phyloP scores from a whole-genome alignment of 2,113 vertebrate species.

The Sprattus sprattus region DNA sequence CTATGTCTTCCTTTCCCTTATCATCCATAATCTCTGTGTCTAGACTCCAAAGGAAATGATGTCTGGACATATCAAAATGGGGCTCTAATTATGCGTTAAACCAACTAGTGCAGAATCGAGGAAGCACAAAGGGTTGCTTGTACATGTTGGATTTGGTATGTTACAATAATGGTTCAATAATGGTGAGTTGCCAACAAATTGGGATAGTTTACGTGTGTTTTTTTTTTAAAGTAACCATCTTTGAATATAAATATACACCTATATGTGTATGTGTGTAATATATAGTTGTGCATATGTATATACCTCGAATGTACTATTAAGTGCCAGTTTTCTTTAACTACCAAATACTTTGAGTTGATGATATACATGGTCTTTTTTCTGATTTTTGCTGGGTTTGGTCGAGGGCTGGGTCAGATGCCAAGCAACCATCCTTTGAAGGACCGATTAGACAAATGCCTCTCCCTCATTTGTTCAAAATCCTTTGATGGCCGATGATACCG shows the following conservation, averaged over 20 bases:
- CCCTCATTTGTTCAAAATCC: conserved; percentile 15
- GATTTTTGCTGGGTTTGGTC: not conserved
- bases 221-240: not conserved
- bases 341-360: conserved; percentile 12
- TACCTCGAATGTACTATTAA: too few species aligned
- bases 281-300: too few species aligned
- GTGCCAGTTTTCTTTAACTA: not conserved
- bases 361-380: conserved; percentile 13
- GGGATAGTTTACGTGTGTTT: not conserved
- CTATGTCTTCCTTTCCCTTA: not conserved
- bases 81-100: not conserved
- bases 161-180: not conserved
- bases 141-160: too few species aligned
- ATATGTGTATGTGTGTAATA: not conserved
- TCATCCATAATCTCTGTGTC: not conserved
- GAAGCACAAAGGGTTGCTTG: not conserved
- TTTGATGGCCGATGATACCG: conserved; percentile 34
- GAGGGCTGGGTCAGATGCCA: conserved; percentile 19
- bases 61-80: conserved; percentile 18
- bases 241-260: not conserved
- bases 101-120: not conserved
- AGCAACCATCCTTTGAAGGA: conserved; percentile 37
- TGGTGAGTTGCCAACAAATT: not conserved
- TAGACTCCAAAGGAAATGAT: conserved; percentile 40
- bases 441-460: conserved; percentile 36